A percentile compares a stretch with the other conserved stretches of the same genome.
These are phyloP conservation scores for Eufriesea mexicana DNA, from an alignment of 1,140 invertebrate species.

Conservation along the genomic window DNA sequence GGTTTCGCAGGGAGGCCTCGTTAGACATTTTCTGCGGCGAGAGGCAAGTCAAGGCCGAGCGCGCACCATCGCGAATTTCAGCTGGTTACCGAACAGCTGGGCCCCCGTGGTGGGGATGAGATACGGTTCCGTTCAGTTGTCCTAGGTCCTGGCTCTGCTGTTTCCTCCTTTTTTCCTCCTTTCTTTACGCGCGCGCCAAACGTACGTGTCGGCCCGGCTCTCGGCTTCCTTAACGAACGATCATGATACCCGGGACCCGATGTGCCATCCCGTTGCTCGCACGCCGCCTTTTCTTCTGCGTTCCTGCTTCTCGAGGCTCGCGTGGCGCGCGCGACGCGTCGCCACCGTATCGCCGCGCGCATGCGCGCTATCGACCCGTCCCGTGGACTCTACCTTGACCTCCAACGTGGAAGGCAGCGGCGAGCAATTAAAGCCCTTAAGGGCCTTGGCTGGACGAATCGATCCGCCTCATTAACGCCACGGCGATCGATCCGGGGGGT, in stretches of 20 bases:
- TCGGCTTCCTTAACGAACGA: conserved; percentile 26
- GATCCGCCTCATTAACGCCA: conserved; percentile 31
- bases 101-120: conserved; percentile 50
- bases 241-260: not conserved
- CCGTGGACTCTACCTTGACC: conserved; percentile 62
- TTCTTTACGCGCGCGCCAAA: conserved; percentile 64
- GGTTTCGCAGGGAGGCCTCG: conserved; percentile 19
- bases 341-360: conserved; percentile 29
- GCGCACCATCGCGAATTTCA: conserved; percentile 62
- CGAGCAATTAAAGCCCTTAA: conserved; percentile 62
- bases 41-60: conserved; percentile 61
- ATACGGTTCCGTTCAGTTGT: conserved; percentile 57
- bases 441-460: conserved; percentile 34
- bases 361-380: conserved; percentile 55
- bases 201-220: conserved; percentile 8
- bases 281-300: not conserved
- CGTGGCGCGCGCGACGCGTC: too few relatives aligned
- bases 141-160: conserved; percentile 63
- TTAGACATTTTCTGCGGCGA: conserved; percentile 58
- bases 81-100: conserved; percentile 53
- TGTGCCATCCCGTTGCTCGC: not conserved
- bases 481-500: not conserved
- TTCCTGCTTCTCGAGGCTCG: not conserved
- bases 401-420: conserved; percentile 51
- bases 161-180: not conserved